Evolutionary conservation across 2,113 vertebrate genomes (phyloP), one percentile per base, ranked within the genome.

Genomic region (Myrmecobius fasciatus): DNA sequence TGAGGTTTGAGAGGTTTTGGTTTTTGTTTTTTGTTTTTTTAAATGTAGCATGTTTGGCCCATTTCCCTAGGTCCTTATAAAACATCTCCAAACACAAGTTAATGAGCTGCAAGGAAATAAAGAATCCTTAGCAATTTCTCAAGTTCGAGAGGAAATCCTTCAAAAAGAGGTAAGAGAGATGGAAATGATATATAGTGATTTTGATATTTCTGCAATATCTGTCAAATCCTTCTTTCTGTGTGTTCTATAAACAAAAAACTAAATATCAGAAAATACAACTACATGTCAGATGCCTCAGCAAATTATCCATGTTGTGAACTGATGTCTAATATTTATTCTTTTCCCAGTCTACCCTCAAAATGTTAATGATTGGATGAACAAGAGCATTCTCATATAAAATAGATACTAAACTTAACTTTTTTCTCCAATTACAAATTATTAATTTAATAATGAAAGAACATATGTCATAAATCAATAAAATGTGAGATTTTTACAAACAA

Each of bases 51-150:
- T 93, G 91, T 94, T 92, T 97, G 52, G 56, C 43, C 94, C 91
- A 60, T 96, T 97, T 93, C 94, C 94, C 53, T 96, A 99, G 99
- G 95, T 99, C 22, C 95, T 98, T 93, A 98, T 99, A 97, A 99
- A 98, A 92, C 99, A 99, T 97, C 98, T 99, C 91, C 99, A 99
- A 95, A 98, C 98, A n/a, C 99, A 99, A 97, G 97, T 99, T 88
- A 96, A 94, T 43, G 99, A 99, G 43, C 98, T 99, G 3, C 99
- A 99, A 95, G 97, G 92, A 93, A 98, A 95, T 94, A 99, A 98
- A 95, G 99, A 99, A 25, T 99, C 98, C 1, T 98, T 99, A 93
- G 54, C 94, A 11, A 52, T 99, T 96, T 99, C 99, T 96, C 99
- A 98, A 96, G 98, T 98, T 95, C 95, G 99, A 96, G 99, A 99